Percentiles rank a stretch among this genome's conserved stretches.
Conservation (phyloP, 2,113 vertebrate species). For the Gymnorhina tibicen region DNA sequence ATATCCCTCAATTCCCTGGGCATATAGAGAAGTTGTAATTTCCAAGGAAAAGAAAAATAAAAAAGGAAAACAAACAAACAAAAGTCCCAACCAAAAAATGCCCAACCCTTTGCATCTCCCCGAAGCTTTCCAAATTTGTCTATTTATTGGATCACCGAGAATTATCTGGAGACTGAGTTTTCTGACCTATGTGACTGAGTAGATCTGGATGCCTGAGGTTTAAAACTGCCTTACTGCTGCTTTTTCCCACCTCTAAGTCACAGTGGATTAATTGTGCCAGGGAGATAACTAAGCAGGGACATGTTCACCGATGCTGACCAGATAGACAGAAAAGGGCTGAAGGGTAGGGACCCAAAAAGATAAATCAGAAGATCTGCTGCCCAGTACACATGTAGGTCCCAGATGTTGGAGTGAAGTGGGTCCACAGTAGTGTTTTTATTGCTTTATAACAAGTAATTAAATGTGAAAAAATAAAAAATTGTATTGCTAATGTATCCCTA, state of each 20-base stretch:
- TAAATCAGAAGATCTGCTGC: not conserved
- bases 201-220: not conserved
- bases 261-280: fast-evolving
- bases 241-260: not conserved
- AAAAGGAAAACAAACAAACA: not conserved
- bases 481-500: not conserved
- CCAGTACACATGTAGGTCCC: not conserved
- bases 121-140: not conserved
- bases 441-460: not conserved
- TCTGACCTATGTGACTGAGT: not conserved
- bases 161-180: not conserved
- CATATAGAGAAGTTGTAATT: not conserved
- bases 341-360: not conserved
- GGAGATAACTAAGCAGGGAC: not conserved
- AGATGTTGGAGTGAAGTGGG: not conserved
- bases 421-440: not conserved
- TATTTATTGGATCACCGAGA: not conserved
- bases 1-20: not conserved
- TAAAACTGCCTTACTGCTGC: not conserved
- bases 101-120: not conserved
- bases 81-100: not conserved
- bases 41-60: not conserved
- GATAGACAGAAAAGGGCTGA: not conserved
- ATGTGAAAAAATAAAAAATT: not conserved
- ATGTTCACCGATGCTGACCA: fast-evolving